Evolutionary conservation across 1,140 invertebrate genomes (phyloP), one percentile per base, ranked within the genome.

Genomic region (Drosophila kikkawai): DNA sequence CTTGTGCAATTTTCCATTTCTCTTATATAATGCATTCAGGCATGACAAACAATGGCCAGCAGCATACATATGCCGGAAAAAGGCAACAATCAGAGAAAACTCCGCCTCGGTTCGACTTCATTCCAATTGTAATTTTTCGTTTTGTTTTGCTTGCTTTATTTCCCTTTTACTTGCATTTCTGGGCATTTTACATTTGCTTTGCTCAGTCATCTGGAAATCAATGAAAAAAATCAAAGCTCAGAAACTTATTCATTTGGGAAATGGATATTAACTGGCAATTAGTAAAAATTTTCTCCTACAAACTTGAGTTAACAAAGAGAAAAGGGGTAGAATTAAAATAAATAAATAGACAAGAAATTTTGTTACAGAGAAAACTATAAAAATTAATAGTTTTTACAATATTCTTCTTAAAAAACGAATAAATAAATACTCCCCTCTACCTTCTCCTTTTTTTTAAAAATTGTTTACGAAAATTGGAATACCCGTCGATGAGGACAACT

Each of bases 251-350:
- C 84, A 83, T 60, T 88, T 88, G 84, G 79, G 80, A 83, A 88
- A 87, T 71, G 51, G 63, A 74, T 88, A 87, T 88, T 83, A 83
- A 69, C 79, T 70, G 77, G 73, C 84, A 87, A 87, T 87, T 87
- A 88, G 83, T 53, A 78, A 9, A 47, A 42, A 55, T 51, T 45
- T 65, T 26, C 34, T 34, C 41, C 53, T 82, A 64, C 69, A 42
- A 79, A 75, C 65, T 48, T 66, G 58, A 85, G 70, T 81, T 75
- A 80, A 63, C 55, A 39, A 36, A 26, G 9, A 15, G 37, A 51
- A 32, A 41, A 4, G 13, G 19, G 13, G 8, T 44, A n/a, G 15
- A 41, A 26, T 26, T 26, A 26, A 41, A 41, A 41, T 39, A 39
- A 7, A 39, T 6, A 5, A 39, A 12, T 13, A 12, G 15, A 7